These are phyloP conservation scores for Diabrotica virgifera DNA, from an alignment of 1,140 invertebrate genomes.

Conservation along the genomic window DNA sequence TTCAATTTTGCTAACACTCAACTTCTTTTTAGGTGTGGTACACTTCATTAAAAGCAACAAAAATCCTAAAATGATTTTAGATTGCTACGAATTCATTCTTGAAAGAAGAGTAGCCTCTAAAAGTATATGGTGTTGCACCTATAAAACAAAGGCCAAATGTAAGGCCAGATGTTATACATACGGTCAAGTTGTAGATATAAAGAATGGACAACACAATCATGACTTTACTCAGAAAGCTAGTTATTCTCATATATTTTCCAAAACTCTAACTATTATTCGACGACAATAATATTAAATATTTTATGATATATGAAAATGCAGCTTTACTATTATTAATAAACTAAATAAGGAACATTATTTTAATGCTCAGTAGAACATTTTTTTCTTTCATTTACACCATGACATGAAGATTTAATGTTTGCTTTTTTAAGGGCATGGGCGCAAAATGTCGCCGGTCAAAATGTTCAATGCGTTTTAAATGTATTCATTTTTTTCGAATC, in stretches of 20 bases:
- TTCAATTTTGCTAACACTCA: background rate
- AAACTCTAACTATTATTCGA: slow-evolving; percentile 13
- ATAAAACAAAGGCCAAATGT: slow-evolving; percentile 35
- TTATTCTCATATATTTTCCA: slow-evolving; percentile 11
- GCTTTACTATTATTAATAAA: background rate
- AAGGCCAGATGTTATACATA: slow-evolving; percentile 35
- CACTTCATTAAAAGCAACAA: slow-evolving; percentile 35
- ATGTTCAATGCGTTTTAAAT: no score
- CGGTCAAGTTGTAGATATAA: slow-evolving; percentile 28
- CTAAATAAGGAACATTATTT: no score
- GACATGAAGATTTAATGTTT: no score
- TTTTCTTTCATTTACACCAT: no score
- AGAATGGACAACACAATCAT: slow-evolving; percentile 33
- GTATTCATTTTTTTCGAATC: no score
- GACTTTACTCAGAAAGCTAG: slow-evolving; percentile 19
- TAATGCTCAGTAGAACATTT: no score
- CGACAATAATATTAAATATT: background rate
- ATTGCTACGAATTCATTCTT: slow-evolving; percentile 31
- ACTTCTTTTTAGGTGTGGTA: slow-evolving; percentile 32
- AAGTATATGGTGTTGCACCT: slow-evolving; percentile 36
- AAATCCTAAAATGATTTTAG: slow-evolving; percentile 33
- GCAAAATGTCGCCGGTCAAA: no score
- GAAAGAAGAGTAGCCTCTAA: slow-evolving; percentile 32
- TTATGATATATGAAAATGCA: background rate
- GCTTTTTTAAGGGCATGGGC: no score